Evolutionary conservation across 1,140 invertebrate species (phyloP), one percentile per base, ranked within the genome.

Genomic region (Caerostris extrusa): DNA sequence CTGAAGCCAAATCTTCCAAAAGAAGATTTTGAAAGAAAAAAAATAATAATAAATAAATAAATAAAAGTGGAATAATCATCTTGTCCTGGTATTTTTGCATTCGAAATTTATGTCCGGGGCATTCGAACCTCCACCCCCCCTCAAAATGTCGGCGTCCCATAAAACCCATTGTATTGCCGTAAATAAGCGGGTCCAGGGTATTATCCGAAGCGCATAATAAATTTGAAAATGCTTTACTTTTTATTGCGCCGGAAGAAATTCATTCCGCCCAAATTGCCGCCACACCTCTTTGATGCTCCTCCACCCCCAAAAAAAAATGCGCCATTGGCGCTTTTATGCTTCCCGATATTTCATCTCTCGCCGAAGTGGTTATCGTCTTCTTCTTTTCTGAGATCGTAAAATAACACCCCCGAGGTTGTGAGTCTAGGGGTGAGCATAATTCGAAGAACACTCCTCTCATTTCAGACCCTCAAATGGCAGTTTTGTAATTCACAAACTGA

Each of bases 231-330:
- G 60, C 64, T 89, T 87, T 89, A 89, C n/a, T 71, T 89, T 77
- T 89, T 89, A 89, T 71, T 89, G 55, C 53, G 12, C 87, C 64
- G 87, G 87, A 89, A 89, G 64, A 71, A 89, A 89, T 89, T 89
- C 64, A 69, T 89, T 89, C 19, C 10, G 53, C 14, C 12, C 19
- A 89, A 89, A 89, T 89, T 89, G 87, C 17, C 56, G n/a, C 61
- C 64, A 17, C 87, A 55, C 61, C 50, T 61, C 87, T 56, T 77
- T 77, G 50, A 77, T 34, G n/a, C 71, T 12, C 34, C 7, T 7
- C 34, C 17, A 14, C 7, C 12, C 53, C 34, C 61, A 64, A 55
- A 56, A n/a, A 34, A 34, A 34, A 2, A 34, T 7, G 53, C 87
- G 50, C 14, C 55, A 17, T 89, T 34, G 2, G 17, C 17, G 8